These are phyloP conservation scores for Myotis findleyi DNA, from an alignment of 2,797 vertebrate species.

Conservation along the genomic window DNA sequence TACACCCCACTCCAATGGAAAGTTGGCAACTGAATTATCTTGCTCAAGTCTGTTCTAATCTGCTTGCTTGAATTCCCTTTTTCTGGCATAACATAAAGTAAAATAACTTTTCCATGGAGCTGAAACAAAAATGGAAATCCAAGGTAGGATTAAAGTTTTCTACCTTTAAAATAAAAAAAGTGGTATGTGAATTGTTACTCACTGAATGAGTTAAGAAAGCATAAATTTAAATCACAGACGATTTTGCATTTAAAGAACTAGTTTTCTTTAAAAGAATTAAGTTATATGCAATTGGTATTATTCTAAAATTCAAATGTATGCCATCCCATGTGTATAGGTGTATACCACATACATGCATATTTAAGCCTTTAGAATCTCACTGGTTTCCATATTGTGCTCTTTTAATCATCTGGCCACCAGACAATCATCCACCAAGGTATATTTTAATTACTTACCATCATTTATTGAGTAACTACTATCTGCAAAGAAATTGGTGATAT, in stretches of 20 bases:
- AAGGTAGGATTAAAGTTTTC: background rate
- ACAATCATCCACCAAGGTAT: background rate
- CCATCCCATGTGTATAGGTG: background rate
- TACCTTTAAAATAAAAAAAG: background rate
- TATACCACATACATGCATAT: background rate
- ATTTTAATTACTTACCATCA: background rate
- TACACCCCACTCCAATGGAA: background rate
- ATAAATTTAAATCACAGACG: background rate
- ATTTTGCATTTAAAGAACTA: background rate
- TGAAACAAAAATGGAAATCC: conserved; percentile 27
- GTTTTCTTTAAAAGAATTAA: conserved; percentile 22
- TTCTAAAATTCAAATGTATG: conserved; percentile 10
- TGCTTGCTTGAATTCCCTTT: background rate
- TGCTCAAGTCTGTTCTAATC: background rate
- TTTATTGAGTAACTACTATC: background rate
- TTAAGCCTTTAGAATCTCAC: background rate
- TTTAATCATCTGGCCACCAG: background rate
- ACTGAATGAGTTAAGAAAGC: background rate
- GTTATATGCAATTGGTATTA: background rate
- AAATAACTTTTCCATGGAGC: background rate
- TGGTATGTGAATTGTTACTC: background rate
- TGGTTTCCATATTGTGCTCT: background rate
- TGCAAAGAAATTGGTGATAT: background rate
- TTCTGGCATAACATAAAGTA: background rate
- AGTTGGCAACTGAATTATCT: background rate